Evolutionary conservation across 92 coral and sea anemone genomes (phyloP).

Genomic region (Ricordea florida): DNA sequence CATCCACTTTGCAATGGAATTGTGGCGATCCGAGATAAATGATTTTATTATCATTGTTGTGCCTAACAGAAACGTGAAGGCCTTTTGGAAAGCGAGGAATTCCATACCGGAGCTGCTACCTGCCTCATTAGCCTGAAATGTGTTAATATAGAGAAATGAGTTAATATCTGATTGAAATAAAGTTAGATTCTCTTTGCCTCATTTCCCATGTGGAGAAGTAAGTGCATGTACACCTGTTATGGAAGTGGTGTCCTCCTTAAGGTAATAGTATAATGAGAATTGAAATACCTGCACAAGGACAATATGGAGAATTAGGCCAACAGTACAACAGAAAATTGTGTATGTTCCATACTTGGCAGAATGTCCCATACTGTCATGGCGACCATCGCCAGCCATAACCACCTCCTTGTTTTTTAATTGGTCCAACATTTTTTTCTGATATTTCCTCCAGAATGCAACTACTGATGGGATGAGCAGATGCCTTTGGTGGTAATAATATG

Average conservation of each 20-base stretch:
- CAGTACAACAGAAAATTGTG: neutral
- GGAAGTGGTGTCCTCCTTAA: neutral
- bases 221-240: too few relatives aligned
- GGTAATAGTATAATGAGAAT: neutral
- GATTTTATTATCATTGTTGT: constrained; percentile 51
- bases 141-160: neutral
- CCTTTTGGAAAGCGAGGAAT: constrained; percentile 55
- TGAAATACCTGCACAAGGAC: neutral
- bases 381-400: constrained; percentile 28
- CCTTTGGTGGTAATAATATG: constrained; percentile 7
- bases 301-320: neutral
- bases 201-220: too few relatives aligned
- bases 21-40: constrained; percentile 58
- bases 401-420: neutral
- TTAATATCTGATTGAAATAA: too few relatives aligned
- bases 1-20: constrained; percentile 64
- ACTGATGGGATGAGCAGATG: constrained; percentile 17
- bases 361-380: too few relatives aligned
- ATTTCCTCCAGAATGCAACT: constrained; percentile 6
- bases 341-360: too few relatives aligned
- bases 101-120: too few relatives aligned
- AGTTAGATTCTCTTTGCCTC: too few relatives aligned
- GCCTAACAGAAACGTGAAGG: constrained; percentile 31
- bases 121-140: constrained; percentile 47
- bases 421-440: neutral